Evolutionary conservation across 2,888 invertebrate species (phyloP), one percentile per base, ranked within the genome.

Genomic region (Cryptops parisi): DNA sequence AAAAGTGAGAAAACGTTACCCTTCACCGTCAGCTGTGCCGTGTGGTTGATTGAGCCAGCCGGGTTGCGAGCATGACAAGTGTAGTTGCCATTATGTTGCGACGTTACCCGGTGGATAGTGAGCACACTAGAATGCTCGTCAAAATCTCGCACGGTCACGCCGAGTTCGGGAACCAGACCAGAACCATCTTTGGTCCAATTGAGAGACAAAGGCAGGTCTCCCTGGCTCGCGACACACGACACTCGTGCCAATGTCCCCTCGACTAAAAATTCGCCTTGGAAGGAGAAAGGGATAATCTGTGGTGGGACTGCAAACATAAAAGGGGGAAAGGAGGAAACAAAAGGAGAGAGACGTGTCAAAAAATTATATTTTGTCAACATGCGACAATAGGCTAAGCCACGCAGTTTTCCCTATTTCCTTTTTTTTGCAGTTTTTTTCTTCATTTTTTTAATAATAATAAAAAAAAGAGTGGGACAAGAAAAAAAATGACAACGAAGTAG

Each of bases 121-220:
- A 50, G 50, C 40, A 50, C 50, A 41, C 50, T 50, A 50, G 50
- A 50, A 25, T 50, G 41, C 41, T 50, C 50, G 50, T 50, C 50
- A 24, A 50, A 41, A 50, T 41, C 41, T 40, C 41, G 50, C 50
- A 50, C 50, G 5, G 40, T 50, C 40, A 50, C 41, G 50, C 41
- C 23, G 39, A 49, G 49, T 26, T 50, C 41, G 23, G 41, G 41
- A 22, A 43, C 40, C 19, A 50, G 23, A 40, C 21, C 22, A 23
- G 24, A 23, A 19, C 41, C 50, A 40, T 50, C 50, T 50, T 50
- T 50, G 17, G n/a, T 41, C 50, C 50, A 50, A 19, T 40, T 50
- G 21, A 50, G 40, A 22, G 22, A 23, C 40, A 50, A 43, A 17
- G 50, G 50, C 33, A 50, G 43, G 25, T 50, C 50, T 24, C 50